These are phyloP conservation scores for Wasmannia auropunctata DNA, from an alignment of 1,140 invertebrate genomes.

Conservation along the genomic window DNA sequence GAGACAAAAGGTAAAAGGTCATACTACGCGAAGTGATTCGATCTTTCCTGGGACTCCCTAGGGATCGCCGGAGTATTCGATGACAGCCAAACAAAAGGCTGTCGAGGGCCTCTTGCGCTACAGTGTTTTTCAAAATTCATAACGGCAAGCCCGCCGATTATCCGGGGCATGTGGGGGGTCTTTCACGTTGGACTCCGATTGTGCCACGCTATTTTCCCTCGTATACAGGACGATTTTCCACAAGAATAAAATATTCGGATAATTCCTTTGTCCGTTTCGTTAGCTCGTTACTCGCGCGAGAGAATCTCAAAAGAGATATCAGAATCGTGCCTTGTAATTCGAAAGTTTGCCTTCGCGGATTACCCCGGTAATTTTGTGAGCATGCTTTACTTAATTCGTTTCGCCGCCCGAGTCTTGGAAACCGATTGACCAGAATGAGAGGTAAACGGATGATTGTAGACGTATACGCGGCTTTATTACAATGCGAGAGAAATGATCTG, in stretches of 20 bases:
- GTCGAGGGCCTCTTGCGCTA: constrained; percentile 61
- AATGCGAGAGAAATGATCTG: neutral
- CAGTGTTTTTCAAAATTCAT: constrained; percentile 78
- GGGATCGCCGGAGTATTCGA: constrained; percentile 61
- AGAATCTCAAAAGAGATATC: constrained; percentile 42
- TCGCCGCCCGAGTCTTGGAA: neutral
- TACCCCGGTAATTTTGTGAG: constrained; percentile 12
- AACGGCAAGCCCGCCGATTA: constrained; percentile 69
- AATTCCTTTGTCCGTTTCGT: constrained; percentile 72
- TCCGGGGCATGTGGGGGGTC: constrained; percentile 56
- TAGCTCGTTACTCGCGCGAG: constrained; percentile 61
- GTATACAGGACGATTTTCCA: constrained; percentile 42
- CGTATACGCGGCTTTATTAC: neutral
- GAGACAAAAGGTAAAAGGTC: constrained; percentile 31
- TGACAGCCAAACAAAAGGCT: constrained; percentile 78
- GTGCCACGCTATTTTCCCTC: constrained; percentile 21
- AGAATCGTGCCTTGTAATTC: neutral
- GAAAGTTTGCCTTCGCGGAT: constrained; percentile 47
- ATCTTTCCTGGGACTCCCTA: constrained; percentile 41
- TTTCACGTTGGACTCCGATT: constrained; percentile 54
- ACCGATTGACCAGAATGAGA: constrained; percentile 31
- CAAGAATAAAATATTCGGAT: constrained; percentile 63
- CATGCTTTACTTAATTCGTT: constrained; percentile 46
- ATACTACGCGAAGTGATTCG: constrained; percentile 45
- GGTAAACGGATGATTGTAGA: neutral